These are phyloP conservation scores for Sylvietta virens DNA, from an alignment of 2,113 vertebrate genomes.

Conservation along the genomic window DNA sequence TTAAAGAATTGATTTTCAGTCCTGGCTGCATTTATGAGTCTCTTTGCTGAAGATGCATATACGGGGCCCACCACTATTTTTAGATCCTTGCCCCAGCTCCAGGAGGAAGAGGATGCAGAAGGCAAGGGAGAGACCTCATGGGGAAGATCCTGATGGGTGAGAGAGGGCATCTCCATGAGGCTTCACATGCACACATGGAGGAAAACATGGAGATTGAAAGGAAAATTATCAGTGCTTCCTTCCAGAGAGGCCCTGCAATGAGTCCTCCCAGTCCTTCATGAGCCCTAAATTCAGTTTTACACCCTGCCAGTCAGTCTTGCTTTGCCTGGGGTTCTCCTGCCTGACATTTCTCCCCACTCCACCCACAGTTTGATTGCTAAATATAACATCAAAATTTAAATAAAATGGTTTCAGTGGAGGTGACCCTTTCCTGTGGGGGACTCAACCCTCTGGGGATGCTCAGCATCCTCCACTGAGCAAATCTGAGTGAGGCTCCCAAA, in stretches of 20 bases:
- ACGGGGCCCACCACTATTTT: background rate
- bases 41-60: constrained; percentile 65
- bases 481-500: background rate
- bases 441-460: background rate
- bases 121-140: background rate
- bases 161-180: background rate
- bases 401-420: background rate
- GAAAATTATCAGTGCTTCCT: background rate
- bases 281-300: background rate
- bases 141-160: background rate
- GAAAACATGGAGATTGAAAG: background rate
- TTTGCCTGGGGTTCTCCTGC: background rate
- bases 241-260: rapidly evolving
- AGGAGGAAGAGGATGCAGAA: background rate
- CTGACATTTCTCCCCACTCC: background rate
- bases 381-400: background rate
- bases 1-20: constrained; percentile 75
- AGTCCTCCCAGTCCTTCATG: background rate
- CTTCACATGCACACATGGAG: background rate
- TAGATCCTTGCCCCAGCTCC: background rate
- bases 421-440: background rate
- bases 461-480: background rate
- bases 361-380: background rate
- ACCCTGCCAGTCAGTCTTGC: background rate
- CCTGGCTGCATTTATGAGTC: constrained; percentile 64